Percentiles rank a stretch among this genome's conserved stretches.
phyloP scores from a whole-genome alignment of 2,113 vertebrate genomes.

The Oreochromis niloticus region DNA sequence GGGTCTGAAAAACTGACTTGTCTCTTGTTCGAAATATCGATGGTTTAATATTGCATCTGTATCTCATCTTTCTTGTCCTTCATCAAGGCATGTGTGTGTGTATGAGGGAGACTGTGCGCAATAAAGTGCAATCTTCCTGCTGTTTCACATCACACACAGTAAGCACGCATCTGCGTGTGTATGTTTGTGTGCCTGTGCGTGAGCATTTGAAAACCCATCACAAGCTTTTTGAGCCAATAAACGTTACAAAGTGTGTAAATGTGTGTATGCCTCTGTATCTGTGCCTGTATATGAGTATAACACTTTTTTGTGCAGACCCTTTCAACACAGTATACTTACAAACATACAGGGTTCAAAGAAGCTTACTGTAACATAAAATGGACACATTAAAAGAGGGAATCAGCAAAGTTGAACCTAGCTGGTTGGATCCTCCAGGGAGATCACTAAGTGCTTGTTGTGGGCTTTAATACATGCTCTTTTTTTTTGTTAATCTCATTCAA shows the following conservation, averaged over 20 bases:
- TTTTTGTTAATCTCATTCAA: not conserved
- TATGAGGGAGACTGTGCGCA: not conserved
- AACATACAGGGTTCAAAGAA: slow-evolving; percentile 35
- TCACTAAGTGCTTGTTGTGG: not conserved
- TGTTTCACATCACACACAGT: slow-evolving; percentile 1
- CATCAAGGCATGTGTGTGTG: not conserved
- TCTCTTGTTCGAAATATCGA: not conserved
- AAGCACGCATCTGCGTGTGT: not conserved
- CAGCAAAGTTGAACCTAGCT: not conserved
- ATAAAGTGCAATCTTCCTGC: not conserved
- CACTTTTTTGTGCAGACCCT: not conserved
- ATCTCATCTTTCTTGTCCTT: slow-evolving; percentile 2
- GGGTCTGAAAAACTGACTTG: not conserved
- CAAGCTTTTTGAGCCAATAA: slow-evolving; percentile 1
- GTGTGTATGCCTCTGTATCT: not conserved
- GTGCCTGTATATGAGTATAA: not conserved
- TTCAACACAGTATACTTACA: slow-evolving; percentile 17
- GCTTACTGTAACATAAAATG: slow-evolving; percentile 16
- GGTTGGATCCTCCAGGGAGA: not conserved
- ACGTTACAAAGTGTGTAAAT: not conserved
- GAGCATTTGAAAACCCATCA: slow-evolving; percentile 5
- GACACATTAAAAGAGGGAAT: not conserved
- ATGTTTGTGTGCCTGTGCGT: not conserved
- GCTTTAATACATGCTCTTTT: not conserved
- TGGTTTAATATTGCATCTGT: not conserved